Evolutionary conservation across 2,888 invertebrate genomes (phyloP), one percentile per base, ranked within the genome.

Genomic region (Herminia tarsipennalis): DNA sequence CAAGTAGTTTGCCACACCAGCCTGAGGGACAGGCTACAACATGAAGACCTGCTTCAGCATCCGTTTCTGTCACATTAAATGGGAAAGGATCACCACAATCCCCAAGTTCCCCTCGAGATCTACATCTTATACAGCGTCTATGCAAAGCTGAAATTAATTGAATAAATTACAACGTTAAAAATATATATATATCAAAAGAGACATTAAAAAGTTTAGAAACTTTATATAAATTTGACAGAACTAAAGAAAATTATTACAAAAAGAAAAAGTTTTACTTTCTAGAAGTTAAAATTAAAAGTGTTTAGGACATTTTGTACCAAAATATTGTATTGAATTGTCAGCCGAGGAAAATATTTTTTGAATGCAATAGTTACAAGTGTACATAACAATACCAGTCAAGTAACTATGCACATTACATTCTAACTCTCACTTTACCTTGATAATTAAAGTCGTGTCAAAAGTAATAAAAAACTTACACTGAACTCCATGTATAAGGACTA

Each of bases 1-100:
- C 97, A 22, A 97, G 93, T 36, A 97, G 94, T 91, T 98, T 98
- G 14, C 96, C 96, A 74, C 98, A 98, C 98, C 98, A 98, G 24
- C 97, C 97, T 0, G 97, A 97, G 0, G 96, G 95, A 70, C 98
- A 98, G 0, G 96, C 96, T 6, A 95, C 93, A 0, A 95, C 94
- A 67, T 95, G 93, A 0, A 97, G 93, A 0, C 97, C 97, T 20
- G 92, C 92, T 71, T 95, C 95, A 12, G 89, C 86, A 56, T 94
- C 94, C 2, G 95, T 93, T 64, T 95, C 93, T 0, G 97, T 96
- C 8, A 94, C 93, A 89, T 98, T 98, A 64, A 94, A 94, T 1
- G 92, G 93, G 73, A 97, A 97, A 5, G 95, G 95, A 88, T 98
- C 98, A 69, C 96, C 96, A 80, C 98, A 98, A 56, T 96, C 95